Conservation (phyloP, 2,113 vertebrate genomes). For the Pseudorhombus dupliciocellatus region DNA sequence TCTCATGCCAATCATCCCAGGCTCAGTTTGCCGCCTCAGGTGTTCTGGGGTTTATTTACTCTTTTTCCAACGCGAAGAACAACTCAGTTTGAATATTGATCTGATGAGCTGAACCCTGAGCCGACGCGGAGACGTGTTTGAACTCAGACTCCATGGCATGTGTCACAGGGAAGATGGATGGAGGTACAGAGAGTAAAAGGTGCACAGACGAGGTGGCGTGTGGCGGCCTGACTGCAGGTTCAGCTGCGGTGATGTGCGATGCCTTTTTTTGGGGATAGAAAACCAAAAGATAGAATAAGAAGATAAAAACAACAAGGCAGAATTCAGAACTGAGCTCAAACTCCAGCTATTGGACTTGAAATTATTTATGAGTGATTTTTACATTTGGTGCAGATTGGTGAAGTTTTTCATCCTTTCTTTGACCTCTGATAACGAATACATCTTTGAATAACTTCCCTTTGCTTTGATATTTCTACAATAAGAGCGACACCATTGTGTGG, state of each 20-base stretch:
- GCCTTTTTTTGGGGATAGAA: not conserved
- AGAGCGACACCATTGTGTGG: too few relatives aligned
- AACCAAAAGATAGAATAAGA: not conserved
- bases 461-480: too few relatives aligned
- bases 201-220: conserved; percentile 2
- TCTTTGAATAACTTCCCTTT: too few relatives aligned
- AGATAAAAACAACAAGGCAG: too few relatives aligned
- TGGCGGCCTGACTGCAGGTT: conserved; percentile 1
- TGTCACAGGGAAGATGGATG: conserved; percentile 10
- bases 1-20: not conserved
- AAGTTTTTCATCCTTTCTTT: too few relatives aligned
- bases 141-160: conserved; percentile 2
- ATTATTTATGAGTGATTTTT: too few relatives aligned
- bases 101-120: not conserved
- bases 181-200: not conserved
- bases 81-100: not conserved
- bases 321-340: too few relatives aligned
- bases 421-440: too few relatives aligned
- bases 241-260: not conserved
- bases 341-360: too few relatives aligned
- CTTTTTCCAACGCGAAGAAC: not conserved
- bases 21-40: not conserved
- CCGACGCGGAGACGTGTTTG: not conserved
- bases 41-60: not conserved
- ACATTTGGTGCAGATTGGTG: too few relatives aligned